Percentiles rank a stretch among this genome's conserved stretches.
These are phyloP conservation scores for Hymenochirus boettgeri DNA, from an alignment of 2,113 vertebrate species.

Conservation along the genomic window DNA sequence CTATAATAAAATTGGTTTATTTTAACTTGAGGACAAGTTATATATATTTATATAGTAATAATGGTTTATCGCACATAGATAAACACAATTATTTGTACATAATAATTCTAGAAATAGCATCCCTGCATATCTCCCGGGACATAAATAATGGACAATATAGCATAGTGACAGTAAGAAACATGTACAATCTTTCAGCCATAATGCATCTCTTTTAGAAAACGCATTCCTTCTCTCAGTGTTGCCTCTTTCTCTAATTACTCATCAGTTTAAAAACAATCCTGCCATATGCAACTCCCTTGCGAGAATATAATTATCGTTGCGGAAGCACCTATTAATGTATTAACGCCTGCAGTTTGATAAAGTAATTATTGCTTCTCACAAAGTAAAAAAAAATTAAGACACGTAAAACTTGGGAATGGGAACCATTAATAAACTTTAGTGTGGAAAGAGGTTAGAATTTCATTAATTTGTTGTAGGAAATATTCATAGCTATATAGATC, in stretches of 20 bases:
- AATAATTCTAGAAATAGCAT: neutral
- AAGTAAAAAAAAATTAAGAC: neutral
- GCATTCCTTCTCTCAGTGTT: neutral
- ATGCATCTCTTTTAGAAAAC: neutral
- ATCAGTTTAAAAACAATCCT: neutral
- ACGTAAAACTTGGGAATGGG: neutral
- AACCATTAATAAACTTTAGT: neutral
- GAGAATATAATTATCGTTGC: neutral
- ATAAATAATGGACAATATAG: neutral
- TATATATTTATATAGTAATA: neutral
- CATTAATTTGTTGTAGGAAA: no score
- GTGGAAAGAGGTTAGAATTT: no score
- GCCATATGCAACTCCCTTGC: neutral
- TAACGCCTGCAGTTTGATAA: neutral
- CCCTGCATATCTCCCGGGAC: neutral
- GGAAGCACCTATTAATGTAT: neutral
- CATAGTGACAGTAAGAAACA: neutral
- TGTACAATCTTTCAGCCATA: neutral
- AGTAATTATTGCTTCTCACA: neutral
- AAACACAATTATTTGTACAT: neutral
- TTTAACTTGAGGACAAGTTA: neutral
- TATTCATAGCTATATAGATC: no score
- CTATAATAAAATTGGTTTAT: neutral
- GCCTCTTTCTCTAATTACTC: neutral
- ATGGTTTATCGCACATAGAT: neutral